Percentiles rank a stretch among this genome's conserved stretches.
phyloP scores from a whole-genome alignment of 2,113 vertebrate genomes.

The Oceanodroma tethys region DNA sequence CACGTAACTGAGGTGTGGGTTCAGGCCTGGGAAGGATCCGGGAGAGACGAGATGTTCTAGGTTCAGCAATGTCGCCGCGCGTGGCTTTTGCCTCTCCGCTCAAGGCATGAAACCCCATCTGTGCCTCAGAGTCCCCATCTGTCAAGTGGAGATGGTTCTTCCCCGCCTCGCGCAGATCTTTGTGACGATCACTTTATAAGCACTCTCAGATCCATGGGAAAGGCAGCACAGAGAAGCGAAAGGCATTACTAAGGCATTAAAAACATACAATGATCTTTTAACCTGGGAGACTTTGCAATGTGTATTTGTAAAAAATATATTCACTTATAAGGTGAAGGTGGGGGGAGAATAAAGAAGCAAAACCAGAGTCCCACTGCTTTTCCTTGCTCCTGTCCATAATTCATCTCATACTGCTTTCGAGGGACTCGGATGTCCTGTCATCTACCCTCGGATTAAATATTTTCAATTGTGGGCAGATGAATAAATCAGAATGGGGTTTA shows the following conservation, averaged over 20 bases:
- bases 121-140: neutral
- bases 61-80: neutral
- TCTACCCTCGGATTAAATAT: neutral
- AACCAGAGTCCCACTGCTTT: neutral
- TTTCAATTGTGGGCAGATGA: neutral
- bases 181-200: neutral
- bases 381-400: neutral
- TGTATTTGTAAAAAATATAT: neutral
- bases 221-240: neutral
- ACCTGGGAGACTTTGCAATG: neutral
- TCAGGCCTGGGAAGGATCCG: neutral
- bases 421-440: neutral
- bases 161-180: neutral
- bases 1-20: accelerated
- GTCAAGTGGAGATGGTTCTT: neutral
- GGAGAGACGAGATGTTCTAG: neutral
- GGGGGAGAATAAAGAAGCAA: neutral
- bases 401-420: neutral
- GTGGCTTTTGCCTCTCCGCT: neutral
- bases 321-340: neutral
- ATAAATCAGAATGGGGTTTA: neutral
- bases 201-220: neutral
- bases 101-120: neutral
- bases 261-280: neutral
- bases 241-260: neutral